phyloP scores from a whole-genome alignment of 2,797 vertebrate genomes.

The Coregonus ussuriensis region DNA sequence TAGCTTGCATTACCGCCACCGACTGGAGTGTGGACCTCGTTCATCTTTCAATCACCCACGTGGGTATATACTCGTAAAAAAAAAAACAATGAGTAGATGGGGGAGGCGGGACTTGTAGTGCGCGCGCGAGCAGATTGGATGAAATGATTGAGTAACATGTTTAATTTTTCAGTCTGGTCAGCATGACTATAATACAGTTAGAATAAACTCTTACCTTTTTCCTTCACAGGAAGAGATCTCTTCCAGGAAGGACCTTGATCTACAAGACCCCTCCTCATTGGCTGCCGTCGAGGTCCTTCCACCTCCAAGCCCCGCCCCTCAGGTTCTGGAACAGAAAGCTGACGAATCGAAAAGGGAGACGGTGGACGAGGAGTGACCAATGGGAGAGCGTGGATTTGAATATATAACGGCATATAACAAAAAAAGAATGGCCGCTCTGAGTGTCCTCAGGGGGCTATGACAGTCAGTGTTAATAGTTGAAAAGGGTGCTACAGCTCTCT shows the following conservation, averaged over 20 bases:
- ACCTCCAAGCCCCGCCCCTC: conserved; percentile 68
- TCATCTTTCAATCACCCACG: too few species aligned
- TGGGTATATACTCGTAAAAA: too few species aligned
- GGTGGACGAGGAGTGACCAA: conserved; percentile 77
- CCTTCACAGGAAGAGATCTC: conserved; percentile 70
- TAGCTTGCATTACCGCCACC: too few species aligned
- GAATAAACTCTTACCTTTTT: not conserved
- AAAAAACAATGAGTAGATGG: too few species aligned
- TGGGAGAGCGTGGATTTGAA: conserved; percentile 40
- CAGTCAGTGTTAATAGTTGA: conserved; percentile 29
- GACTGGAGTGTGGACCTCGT: too few species aligned
- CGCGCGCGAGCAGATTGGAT: too few species aligned
- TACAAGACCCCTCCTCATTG: conserved; percentile 68
- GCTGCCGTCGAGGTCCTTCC: conserved; percentile 61
- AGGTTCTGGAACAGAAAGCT: conserved; percentile 71
- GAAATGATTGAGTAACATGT: too few species aligned
- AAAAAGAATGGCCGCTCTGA: conserved; percentile 42
- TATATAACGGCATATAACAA: conserved; percentile 27
- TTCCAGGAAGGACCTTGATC: conserved; percentile 72
- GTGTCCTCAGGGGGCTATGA: conserved; percentile 40
- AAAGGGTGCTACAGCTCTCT: conserved; percentile 57
- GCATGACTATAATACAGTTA: too few species aligned
- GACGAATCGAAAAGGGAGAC: conserved; percentile 78
- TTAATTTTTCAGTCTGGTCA: too few species aligned
- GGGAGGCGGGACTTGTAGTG: too few species aligned